Evolutionary conservation across 2,888 invertebrate genomes (phyloP).

Genomic region (Nomada hirtipes): DNA sequence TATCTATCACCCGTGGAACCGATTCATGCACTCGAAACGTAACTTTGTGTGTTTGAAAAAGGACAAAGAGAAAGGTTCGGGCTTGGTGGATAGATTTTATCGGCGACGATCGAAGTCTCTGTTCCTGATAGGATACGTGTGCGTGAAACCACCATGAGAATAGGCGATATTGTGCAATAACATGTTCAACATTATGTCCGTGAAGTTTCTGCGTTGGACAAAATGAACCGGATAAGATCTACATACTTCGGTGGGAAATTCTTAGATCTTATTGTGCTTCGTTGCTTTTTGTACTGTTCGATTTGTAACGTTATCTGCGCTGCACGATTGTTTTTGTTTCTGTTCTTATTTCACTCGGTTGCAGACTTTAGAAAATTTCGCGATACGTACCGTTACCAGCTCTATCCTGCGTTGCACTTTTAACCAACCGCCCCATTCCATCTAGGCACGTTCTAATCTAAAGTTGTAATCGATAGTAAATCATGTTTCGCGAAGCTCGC

Average conservation of each 20-base stretch:
- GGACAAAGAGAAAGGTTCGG: constrained; percentile 18
- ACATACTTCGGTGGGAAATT: background rate
- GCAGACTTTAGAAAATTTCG: background rate
- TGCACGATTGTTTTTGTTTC: background rate
- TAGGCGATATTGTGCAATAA: constrained; percentile 3
- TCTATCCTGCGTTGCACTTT: too few relatives aligned
- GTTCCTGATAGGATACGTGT: background rate
- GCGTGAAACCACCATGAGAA: constrained; percentile 20
- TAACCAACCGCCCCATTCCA: too few relatives aligned
- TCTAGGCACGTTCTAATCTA: too few relatives aligned
- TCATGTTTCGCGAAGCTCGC: too few relatives aligned
- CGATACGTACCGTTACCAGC: too few relatives aligned
- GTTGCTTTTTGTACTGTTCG: background rate
- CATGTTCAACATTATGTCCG: background rate
- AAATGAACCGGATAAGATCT: constrained; percentile 6
- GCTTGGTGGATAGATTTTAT: constrained; percentile 25
- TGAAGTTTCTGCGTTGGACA: background rate
- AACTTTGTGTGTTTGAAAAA: constrained; percentile 18
- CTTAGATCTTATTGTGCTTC: background rate
- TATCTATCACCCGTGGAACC: constrained; percentile 31
- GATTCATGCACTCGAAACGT: constrained; percentile 31
- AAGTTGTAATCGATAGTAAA: too few relatives aligned
- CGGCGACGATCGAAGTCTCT: background rate
- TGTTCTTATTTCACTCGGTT: background rate
- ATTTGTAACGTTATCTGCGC: too few relatives aligned